Evolutionary conservation across 1,140 invertebrate genomes (phyloP), one percentile per base, ranked within the genome.

Genomic region (Drosophila elegans): DNA sequence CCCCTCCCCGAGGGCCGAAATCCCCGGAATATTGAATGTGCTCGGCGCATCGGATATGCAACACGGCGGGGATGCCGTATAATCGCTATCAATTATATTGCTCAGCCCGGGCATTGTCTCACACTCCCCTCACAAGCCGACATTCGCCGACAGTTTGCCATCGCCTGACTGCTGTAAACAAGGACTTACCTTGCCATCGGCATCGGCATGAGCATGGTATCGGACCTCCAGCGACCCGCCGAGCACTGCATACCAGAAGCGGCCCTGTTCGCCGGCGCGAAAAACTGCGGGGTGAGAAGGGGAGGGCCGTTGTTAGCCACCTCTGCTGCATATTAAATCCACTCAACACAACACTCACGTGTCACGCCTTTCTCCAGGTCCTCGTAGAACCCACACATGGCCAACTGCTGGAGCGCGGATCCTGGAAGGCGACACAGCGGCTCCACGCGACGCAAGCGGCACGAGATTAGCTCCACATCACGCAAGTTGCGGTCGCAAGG

Each of bases 291-390:
- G 53, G 13, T 36, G 94, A 93, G 67, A 56, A 53, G 21, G 29
- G 27, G 1, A 51, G 10, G 36, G 39, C 10, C 10, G 41, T n/a
- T 25, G 39, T 78, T 27, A 69, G 48, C 56, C 34, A 44, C 11
- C 60, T 11, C n/a, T n/a, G 2, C 36, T 48, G 51, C 69, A 75
- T 63, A 62, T 59, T 73, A 68, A 64, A 81, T 68, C 44, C 57
- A 7, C 48, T 38, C 27, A 10, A 13, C 10, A 60, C 36, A 64
- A 29, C 42, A 95, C 96, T 96, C 93, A 97, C 96, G 92, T 74
- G 96, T 96, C 10, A 97, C 95, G 53, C 95, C 96, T 92, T 95
- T 95, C 80, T 97, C 96, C 66, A 97, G 92, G 84, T 96, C 95
- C 91, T 97, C 96, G 92, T 96, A 96, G 92, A 95, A 95, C 38